These are phyloP conservation scores for Drosophila conformis DNA, from an alignment of 2,888 invertebrate species.

Conservation along the genomic window DNA sequence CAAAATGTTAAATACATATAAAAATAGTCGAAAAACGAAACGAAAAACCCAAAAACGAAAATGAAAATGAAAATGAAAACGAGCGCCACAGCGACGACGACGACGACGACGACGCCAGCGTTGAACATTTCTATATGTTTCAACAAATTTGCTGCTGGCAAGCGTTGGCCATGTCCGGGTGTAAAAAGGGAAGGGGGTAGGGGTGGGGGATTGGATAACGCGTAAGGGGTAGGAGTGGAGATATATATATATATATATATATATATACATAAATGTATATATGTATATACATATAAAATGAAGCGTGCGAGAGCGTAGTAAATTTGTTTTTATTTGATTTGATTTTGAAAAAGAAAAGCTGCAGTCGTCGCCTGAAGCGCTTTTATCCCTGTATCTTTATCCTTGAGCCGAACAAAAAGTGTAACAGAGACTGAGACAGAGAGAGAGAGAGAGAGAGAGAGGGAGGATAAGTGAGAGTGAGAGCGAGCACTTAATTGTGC, in stretches of 20 bases:
- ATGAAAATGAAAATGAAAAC: conserved; percentile 28
- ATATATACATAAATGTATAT: accelerated
- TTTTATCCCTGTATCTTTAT: conserved; percentile 49
- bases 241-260: background rate
- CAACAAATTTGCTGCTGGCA: conserved; percentile 16
- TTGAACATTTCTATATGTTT: conserved; percentile 35
- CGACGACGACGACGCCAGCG: conserved; percentile 3
- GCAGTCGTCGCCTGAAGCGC: conserved; percentile 19
- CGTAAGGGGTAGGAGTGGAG: background rate
- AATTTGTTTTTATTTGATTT: conserved; percentile 77
- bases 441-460: conserved; percentile 8
- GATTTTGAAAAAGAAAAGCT: conserved; percentile 43
- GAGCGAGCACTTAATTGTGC: conserved; percentile 72
- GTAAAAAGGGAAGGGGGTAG: background rate
- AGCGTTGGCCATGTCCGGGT: background rate
- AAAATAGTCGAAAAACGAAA: conserved; percentile 57
- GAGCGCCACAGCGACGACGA: conserved; percentile 29
- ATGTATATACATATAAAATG: background rate
- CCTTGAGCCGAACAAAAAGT: conserved; percentile 49
- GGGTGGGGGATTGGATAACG: background rate
- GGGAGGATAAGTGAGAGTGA: conserved; percentile 11
- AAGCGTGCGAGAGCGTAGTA: conserved; percentile 68
- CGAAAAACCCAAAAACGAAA: conserved; percentile 34
- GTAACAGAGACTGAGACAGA: background rate
- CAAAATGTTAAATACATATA: conserved; percentile 71